phyloP scores from a whole-genome alignment of 53 echinoderm and acorn worm species.

The Stichopus horrens region DNA sequence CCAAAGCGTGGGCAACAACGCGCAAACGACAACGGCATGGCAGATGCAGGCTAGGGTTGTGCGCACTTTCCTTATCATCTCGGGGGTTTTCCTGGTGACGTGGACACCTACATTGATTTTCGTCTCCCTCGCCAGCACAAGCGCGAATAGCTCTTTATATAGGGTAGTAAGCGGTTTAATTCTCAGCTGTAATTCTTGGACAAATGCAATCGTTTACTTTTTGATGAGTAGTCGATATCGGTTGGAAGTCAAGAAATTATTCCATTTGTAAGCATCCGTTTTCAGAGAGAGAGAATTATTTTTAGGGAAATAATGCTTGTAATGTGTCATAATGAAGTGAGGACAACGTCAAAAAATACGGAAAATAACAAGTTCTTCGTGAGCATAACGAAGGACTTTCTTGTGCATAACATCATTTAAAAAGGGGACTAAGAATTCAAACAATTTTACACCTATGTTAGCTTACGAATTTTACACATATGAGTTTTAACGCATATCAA shows the following conservation, averaged over 20 bases:
- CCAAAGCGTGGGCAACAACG: neutral
- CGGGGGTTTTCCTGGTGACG: neutral
- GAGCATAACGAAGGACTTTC: no score
- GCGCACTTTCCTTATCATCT: neutral
- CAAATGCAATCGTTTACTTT: neutral
- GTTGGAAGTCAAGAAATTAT: neutral
- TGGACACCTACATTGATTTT: neutral
- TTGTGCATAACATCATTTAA: no score
- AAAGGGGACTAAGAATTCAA: no score
- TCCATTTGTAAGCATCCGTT: neutral
- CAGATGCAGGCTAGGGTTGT: neutral
- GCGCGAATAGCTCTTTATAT: neutral
- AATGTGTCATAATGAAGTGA: no score
- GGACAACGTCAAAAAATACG: no score
- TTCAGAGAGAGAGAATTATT: no score
- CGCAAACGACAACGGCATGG: neutral
- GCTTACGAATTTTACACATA: no score
- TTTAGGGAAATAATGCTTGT: no score
- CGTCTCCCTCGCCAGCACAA: neutral
- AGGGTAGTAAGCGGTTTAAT: neutral
- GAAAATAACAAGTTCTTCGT: no score
- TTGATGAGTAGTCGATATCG: constrained; percentile 9
- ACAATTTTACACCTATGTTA: no score
- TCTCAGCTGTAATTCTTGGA: neutral
- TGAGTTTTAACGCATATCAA: no score